These are phyloP conservation scores for Apis florea DNA, from an alignment of 1,140 invertebrate genomes.

Conservation along the genomic window DNA sequence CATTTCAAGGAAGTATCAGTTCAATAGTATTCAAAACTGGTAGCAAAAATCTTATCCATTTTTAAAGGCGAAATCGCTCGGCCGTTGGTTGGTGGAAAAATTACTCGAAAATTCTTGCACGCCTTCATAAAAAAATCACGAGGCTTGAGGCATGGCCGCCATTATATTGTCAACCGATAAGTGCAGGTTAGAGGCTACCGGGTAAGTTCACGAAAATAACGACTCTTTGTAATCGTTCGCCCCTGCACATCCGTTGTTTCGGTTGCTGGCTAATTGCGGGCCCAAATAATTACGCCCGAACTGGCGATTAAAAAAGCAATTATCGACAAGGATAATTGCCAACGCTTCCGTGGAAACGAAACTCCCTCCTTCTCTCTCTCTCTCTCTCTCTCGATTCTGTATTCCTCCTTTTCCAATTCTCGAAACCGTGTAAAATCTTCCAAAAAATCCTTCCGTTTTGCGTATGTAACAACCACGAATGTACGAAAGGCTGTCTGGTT, in stretches of 20 bases:
- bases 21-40: too few relatives aligned
- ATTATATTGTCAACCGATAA: conserved; percentile 52
- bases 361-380: conserved; percentile 1
- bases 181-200: conserved; percentile 28
- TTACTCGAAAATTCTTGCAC: too few relatives aligned
- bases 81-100: too few relatives aligned
- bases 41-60: too few relatives aligned
- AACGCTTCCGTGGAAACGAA: conserved; percentile 44
- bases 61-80: too few relatives aligned
- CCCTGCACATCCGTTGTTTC: conserved; percentile 57
- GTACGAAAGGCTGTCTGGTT: neutral
- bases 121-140: too few relatives aligned
- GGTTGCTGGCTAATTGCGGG: conserved; percentile 55
- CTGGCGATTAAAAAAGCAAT: conserved; percentile 70
- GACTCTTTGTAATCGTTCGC: conserved; percentile 40
- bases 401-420: too few relatives aligned
- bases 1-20: too few relatives aligned
- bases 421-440: too few relatives aligned
- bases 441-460: neutral
- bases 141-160: neutral
- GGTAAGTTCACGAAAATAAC: conserved; percentile 45
- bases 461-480: too few relatives aligned
- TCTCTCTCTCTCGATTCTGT: too few relatives aligned
- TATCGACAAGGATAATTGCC: conserved; percentile 69
- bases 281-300: conserved; percentile 68